Conservation (phyloP, 2,113 vertebrate species). For the Prunella himalayana region DNA sequence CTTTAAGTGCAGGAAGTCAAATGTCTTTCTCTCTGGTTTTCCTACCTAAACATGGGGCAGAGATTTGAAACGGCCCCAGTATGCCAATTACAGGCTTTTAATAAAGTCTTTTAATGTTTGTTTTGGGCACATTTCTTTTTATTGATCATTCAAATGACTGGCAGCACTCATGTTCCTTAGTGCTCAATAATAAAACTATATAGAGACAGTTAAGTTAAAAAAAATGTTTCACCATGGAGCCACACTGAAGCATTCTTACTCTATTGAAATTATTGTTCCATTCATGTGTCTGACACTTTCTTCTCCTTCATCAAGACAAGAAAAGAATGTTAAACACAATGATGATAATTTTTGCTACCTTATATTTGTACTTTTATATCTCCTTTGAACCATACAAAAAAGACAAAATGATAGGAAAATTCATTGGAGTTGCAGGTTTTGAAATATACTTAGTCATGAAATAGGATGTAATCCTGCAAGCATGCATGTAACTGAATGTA, state of each 20-base stretch:
- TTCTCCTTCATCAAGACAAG: not conserved
- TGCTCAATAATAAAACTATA: not conserved
- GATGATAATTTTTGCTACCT: not conserved
- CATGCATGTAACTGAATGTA: not conserved
- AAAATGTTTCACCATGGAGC: not conserved
- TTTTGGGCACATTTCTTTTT: not conserved
- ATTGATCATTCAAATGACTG: not conserved
- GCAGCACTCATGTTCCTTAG: not conserved
- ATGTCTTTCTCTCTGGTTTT: not conserved
- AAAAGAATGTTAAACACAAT: not conserved
- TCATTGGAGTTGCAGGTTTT: not conserved
- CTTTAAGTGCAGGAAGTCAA: not conserved
- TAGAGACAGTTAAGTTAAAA: not conserved
- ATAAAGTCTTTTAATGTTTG: not conserved
- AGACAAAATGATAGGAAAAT: not conserved
- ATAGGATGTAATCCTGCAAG: not conserved
- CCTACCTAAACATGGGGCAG: not conserved
- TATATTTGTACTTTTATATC: not conserved
- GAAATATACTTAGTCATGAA: not conserved
- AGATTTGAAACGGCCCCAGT: not conserved
- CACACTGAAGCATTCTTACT: not conserved
- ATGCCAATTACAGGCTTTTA: not conserved
- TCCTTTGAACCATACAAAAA: not conserved
- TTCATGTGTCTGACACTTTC: not conserved
- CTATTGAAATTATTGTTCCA: not conserved